phyloP scores from a whole-genome alignment of 1,140 invertebrate species.

The Macrocentrus cingulum region DNA sequence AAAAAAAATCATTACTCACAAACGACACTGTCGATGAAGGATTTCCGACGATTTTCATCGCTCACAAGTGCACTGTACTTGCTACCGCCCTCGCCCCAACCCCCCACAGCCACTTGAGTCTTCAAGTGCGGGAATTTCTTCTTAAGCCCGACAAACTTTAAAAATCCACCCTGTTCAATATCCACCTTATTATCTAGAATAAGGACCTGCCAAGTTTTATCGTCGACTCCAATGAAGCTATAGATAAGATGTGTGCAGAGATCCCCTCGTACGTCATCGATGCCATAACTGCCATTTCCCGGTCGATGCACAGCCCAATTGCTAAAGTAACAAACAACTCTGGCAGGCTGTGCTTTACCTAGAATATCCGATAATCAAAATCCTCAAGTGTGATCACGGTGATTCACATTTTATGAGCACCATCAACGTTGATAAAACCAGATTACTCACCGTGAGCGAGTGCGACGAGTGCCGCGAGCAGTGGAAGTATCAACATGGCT shows the following conservation, averaged over 20 bases:
- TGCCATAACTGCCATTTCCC: slow-evolving; percentile 75
- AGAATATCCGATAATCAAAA: not conserved
- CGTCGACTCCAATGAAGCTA: slow-evolving; percentile 85
- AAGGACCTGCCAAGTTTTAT: slow-evolving; percentile 74
- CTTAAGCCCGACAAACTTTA: slow-evolving; percentile 78
- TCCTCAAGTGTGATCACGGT: no score
- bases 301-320: slow-evolving; percentile 90
- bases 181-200: slow-evolving; percentile 82
- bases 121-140: slow-evolving; percentile 74
- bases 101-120: slow-evolving; percentile 79
- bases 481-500: slow-evolving; percentile 24
- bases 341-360: slow-evolving; percentile 50
- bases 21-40: slow-evolving; percentile 76
- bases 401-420: no score
- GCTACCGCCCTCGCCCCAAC: slow-evolving; percentile 84
- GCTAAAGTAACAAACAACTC: slow-evolving; percentile 86
- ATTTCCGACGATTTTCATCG: slow-evolving; percentile 65
- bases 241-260: slow-evolving; percentile 87
- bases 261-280: slow-evolving; percentile 80
- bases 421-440: not conserved
- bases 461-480: slow-evolving; percentile 21
- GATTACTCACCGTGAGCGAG: slow-evolving; percentile 29
- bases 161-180: slow-evolving; percentile 74
- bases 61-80: slow-evolving; percentile 83
- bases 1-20: slow-evolving; percentile 59